These are phyloP conservation scores for Cactoblastis cactorum DNA, from an alignment of 2,888 invertebrate genomes.

Conservation along the genomic window DNA sequence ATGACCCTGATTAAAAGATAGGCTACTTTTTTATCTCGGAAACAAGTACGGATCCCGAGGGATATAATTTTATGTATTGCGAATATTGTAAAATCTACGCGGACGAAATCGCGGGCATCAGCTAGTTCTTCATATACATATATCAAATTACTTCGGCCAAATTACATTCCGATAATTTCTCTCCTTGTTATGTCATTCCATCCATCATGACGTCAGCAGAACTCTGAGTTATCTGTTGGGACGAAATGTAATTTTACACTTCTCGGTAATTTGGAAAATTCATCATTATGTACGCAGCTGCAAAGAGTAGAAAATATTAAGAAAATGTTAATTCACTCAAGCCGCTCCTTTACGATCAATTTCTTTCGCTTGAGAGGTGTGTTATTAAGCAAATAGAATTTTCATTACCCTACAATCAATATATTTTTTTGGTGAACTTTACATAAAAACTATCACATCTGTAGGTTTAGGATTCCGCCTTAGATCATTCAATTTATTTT, in stretches of 20 bases:
- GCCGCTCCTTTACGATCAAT: not conserved
- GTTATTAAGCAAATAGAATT: too few species aligned
- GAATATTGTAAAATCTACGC: too few species aligned
- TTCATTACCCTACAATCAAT: too few species aligned
- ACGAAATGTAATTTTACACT: not conserved
- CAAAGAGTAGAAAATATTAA: not conserved
- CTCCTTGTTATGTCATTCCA: conserved; percentile 10
- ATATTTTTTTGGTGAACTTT: too few species aligned
- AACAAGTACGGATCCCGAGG: too few species aligned
- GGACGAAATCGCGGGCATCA: not conserved
- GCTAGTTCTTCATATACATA: not conserved
- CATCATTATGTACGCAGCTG: not conserved
- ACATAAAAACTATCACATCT: too few species aligned
- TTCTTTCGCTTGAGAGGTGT: too few species aligned
- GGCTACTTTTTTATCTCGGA: too few species aligned
- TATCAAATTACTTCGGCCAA: conserved; percentile 4
- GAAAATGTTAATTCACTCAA: not conserved
- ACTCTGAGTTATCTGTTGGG: not conserved
- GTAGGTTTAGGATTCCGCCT: too few species aligned
- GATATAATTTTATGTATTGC: too few species aligned
- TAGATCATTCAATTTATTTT: too few species aligned
- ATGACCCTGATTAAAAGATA: too few species aligned
- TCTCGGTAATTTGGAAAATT: not conserved
- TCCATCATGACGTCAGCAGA: conserved; percentile 8
- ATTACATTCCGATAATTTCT: conserved; percentile 7